Evolutionary conservation across 1,140 invertebrate genomes (phyloP), one percentile per base, ranked within the genome.

Genomic region (Formica selysi): DNA sequence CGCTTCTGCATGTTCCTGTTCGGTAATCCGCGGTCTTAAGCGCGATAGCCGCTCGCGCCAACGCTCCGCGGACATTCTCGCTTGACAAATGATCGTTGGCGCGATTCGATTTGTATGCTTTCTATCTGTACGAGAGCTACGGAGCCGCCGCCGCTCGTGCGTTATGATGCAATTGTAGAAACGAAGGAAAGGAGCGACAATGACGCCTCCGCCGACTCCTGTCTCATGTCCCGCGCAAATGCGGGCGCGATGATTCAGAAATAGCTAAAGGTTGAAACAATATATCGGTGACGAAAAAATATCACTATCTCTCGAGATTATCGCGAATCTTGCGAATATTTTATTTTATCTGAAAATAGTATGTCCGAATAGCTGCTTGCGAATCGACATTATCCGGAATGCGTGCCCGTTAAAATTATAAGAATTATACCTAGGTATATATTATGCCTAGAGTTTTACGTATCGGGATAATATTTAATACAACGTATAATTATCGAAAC

Each of bases 61-160:
- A 54, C 73, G 64, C 73, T 57, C 44, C 61, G 38, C 86, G 84
- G 83, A 87, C 91, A 90, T 91, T 91, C 86, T 61, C 62, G 74
- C 86, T 89, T 91, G 91, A 91, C 91, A 91, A 92, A 91, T 92
- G 89, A 91, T 91, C 87, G 87, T 81, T 67, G 86, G 79, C 83
- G 61, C 83, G 61, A 71, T 87, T 87, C 81, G 89, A 92, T 92
- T 92, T 88, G 91, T 90, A 87, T 89, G 91, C 91, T 87, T 91
- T 89, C 91, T 87, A 90, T 84, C 73, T 62, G 61, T 71, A 59
- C 44, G 32, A 74, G 32, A 68, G 73, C 32, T 36, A 36, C 54
- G 38, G 51, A 48, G 41, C 68, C 61, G 29, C 61, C 68, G 57
- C 13, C 70, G 79, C 70, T 73, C 81, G 71, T 68, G 19, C 76